Evolutionary conservation across 2,797 vertebrate genomes (phyloP).

Genomic region (Yasuhikotakia modesta): DNA sequence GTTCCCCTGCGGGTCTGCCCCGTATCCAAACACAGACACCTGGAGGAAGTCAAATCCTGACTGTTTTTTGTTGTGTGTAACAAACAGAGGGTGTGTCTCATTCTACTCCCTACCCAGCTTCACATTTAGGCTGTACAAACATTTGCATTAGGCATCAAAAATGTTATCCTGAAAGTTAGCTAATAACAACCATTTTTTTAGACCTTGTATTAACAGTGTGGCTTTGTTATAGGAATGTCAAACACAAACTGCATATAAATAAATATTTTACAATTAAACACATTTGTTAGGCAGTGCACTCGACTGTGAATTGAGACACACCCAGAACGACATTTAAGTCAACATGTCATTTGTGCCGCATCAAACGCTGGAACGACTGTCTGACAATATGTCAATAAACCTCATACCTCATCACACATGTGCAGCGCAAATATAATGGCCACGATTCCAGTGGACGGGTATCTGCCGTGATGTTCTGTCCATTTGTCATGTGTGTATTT

Average conservation of each 20-base stretch:
- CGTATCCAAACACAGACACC: conserved; percentile 84
- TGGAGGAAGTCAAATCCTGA: conserved; percentile 52
- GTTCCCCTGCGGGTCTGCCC: conserved; percentile 78
- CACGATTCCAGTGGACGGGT: conserved; percentile 82
- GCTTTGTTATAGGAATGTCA: no score
- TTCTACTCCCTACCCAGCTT: no score
- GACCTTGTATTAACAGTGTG: no score
- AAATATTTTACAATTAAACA: no score
- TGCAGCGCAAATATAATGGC: conserved; percentile 83
- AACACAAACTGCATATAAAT: no score
- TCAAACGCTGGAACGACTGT: background rate
- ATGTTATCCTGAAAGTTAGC: no score
- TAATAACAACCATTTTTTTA: no score
- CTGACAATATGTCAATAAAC: background rate
- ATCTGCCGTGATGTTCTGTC: conserved; percentile 73
- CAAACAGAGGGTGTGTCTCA: background rate
- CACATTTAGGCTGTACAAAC: no score
- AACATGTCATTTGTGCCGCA: no score
- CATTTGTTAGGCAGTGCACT: no score
- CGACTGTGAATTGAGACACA: background rate
- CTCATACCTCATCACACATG: conserved; percentile 74
- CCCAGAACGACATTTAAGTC: background rate
- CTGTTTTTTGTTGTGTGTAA: background rate
- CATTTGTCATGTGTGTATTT: conserved; percentile 81
- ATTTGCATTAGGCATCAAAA: no score